Conservation (phyloP, 2,113 vertebrate species). For the Chauna torquata region DNA sequence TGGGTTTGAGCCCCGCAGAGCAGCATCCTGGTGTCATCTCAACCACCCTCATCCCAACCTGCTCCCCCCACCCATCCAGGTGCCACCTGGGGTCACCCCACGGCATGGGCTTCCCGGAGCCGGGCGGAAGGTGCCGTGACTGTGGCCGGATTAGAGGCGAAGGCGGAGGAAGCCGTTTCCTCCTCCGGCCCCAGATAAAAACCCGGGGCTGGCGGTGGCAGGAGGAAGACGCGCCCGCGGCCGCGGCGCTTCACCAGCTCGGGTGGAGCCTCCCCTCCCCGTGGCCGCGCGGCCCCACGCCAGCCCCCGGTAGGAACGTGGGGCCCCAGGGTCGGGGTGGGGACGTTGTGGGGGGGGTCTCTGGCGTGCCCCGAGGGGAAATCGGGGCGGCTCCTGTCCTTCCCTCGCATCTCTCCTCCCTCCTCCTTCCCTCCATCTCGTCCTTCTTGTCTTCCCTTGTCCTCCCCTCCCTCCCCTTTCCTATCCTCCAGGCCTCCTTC, state of each 20-base stretch:
- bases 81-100: too few relatives aligned
- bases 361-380: neutral
- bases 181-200: neutral
- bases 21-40: neutral
- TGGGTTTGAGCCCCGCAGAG: too few relatives aligned
- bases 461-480: neutral
- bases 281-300: neutral
- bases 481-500: too few relatives aligned
- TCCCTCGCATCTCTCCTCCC: neutral
- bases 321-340: neutral
- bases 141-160: neutral
- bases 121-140: neutral
- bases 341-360: neutral
- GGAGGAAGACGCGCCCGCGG: neutral
- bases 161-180: neutral
- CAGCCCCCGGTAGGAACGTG: neutral
- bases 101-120: neutral
- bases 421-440: neutral
- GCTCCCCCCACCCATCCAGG: accelerated
- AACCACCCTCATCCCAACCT: neutral
- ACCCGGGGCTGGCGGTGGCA: neutral
- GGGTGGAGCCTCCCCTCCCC: neutral
- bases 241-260: neutral
- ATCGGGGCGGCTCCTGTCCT: neutral
- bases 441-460: neutral